Percentiles rank a stretch among this genome's conserved stretches.
Evolutionary conservation across 2,888 invertebrate genomes (phyloP).

Genomic region (Andrena hattorfiana): DNA sequence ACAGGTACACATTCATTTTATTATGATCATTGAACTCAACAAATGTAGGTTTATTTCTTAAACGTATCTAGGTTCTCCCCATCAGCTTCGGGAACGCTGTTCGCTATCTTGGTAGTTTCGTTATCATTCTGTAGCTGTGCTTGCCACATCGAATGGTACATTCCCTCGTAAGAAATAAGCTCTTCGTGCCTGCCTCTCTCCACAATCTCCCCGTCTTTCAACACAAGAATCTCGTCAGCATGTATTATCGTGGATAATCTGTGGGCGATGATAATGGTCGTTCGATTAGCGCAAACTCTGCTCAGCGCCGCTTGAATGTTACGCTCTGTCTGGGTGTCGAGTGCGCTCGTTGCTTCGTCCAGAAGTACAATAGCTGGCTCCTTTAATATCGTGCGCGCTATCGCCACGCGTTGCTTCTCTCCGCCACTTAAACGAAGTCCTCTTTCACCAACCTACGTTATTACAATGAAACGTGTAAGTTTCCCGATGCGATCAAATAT

Average conservation of each 20-base stretch:
- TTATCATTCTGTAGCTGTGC: conserved; percentile 91
- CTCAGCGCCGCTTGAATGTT: conserved; percentile 88
- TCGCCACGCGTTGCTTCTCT: conserved; percentile 98
- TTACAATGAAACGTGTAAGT: conserved; percentile 13
- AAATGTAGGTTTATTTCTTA: background rate
- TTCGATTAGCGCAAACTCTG: conserved; percentile 93
- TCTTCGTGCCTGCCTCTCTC: conserved; percentile 93
- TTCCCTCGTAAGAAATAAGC: conserved; percentile 86
- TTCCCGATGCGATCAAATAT: background rate
- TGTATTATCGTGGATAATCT: conserved; percentile 97
- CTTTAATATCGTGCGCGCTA: conserved; percentile 97
- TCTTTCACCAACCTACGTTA: conserved; percentile 94
- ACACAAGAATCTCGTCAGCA: conserved; percentile 97
- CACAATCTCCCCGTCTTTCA: conserved; percentile 95
- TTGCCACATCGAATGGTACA: conserved; percentile 97
- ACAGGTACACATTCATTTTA: conserved; percentile 30
- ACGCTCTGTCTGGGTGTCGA: conserved; percentile 98
- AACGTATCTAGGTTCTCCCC: conserved; percentile 5
- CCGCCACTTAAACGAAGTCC: conserved; percentile 98
- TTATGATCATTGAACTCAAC: conserved; percentile 25
- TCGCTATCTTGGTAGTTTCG: conserved; percentile 66
- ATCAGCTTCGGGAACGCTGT: background rate
- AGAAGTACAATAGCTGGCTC: conserved; percentile 95
- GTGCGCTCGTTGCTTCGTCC: conserved; percentile 98
- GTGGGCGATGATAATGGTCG: conserved; percentile 98